Percentiles rank a stretch among this genome's conserved stretches.
phyloP scores from a whole-genome alignment of 2,797 vertebrate genomes.

The Rhincodon typus region DNA sequence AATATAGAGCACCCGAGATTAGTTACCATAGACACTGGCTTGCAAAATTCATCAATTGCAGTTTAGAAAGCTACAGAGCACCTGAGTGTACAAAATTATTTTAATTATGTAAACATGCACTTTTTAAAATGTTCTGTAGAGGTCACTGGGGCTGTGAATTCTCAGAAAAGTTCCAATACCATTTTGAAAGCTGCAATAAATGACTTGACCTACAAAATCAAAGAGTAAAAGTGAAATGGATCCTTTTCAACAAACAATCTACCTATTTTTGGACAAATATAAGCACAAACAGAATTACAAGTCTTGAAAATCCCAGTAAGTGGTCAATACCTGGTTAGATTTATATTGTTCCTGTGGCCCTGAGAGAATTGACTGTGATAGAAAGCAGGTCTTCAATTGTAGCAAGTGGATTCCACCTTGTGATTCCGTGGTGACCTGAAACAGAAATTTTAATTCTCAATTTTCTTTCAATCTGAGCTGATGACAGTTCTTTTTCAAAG shows the following conservation, averaged over 20 bases:
- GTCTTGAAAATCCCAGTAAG: not conserved
- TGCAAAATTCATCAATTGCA: constrained; percentile 20
- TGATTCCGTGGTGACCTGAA: not conserved
- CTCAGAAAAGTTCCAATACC: not conserved
- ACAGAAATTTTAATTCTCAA: not conserved
- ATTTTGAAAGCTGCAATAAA: not conserved
- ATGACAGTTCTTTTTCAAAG: not conserved
- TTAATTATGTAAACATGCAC: constrained; percentile 10
- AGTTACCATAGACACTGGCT: constrained; percentile 22
- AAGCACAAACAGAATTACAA: not conserved
- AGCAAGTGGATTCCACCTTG: not conserved
- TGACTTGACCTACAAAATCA: not conserved
- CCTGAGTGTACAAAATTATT: not conserved
- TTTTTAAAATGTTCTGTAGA: not conserved
- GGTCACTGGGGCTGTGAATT: not conserved
- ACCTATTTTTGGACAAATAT: not conserved
- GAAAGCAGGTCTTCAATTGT: not conserved
- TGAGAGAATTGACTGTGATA: too few relatives aligned
- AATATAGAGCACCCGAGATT: constrained; percentile 5
- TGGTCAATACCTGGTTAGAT: not conserved
- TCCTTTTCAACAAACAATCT: not conserved
- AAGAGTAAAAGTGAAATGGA: not conserved
- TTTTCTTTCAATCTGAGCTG: not conserved
- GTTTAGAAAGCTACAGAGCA: not conserved
- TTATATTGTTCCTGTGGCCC: not conserved